Evolutionary conservation across 2,888 invertebrate genomes (phyloP).

Genomic region (Drosophila limbata): DNA sequence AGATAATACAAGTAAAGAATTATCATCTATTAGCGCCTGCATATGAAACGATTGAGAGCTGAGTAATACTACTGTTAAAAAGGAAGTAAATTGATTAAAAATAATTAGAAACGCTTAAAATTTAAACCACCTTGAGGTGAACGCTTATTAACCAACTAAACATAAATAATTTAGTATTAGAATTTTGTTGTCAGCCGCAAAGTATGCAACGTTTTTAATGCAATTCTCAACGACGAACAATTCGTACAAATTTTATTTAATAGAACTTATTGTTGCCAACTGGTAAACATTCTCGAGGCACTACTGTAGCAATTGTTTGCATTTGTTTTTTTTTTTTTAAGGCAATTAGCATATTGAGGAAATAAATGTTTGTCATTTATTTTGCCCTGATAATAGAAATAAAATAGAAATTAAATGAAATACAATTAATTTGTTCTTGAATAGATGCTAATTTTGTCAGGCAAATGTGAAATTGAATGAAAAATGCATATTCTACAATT

Average conservation of each 20-base stretch:
- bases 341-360: slow-evolving; percentile 47
- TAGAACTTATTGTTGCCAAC: not conserved
- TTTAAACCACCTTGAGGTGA: slow-evolving; percentile 12
- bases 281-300: not conserved
- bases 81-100: slow-evolving; percentile 19
- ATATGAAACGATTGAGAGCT: slow-evolving; percentile 9
- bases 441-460: slow-evolving; percentile 63
- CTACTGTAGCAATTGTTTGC: slow-evolving; percentile 8
- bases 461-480: slow-evolving; percentile 35
- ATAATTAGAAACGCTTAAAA: slow-evolving; percentile 19
- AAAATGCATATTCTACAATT: slow-evolving; percentile 67
- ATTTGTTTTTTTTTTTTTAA: slow-evolving; percentile 32
- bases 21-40: slow-evolving; percentile 30
- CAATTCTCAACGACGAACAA: not conserved
- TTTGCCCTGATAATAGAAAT: slow-evolving; percentile 33
- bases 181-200: slow-evolving; percentile 22
- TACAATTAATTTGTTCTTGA: slow-evolving; percentile 61
- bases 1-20: slow-evolving; percentile 16
- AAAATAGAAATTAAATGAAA: slow-evolving; percentile 44
- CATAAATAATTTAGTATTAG: not conserved
- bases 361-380: slow-evolving; percentile 45
- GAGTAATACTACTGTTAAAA: not conserved
- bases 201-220: slow-evolving; percentile 35
- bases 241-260: not conserved
- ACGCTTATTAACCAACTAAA: slow-evolving; percentile 32